Evolutionary conservation across 1,140 invertebrate genomes (phyloP), one percentile per base, ranked within the genome.

Genomic region (Nasonia vitripennis): DNA sequence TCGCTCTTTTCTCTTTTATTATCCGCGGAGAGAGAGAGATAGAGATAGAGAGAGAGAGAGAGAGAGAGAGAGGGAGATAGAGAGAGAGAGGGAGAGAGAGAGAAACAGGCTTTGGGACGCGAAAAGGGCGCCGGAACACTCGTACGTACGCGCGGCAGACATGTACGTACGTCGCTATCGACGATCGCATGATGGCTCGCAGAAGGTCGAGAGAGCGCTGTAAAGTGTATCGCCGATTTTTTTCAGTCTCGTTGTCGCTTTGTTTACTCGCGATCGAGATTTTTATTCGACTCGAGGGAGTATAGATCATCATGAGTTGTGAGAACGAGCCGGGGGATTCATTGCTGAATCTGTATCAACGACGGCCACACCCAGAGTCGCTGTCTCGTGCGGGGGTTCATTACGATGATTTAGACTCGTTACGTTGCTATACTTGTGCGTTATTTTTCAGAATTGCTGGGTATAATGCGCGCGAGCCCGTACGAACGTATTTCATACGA

Each of bases 51-150:
- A 27, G 27, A 27, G 27, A 27, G 27, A 27, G 27, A 27, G 27
- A 27, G 27, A 27, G 27, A 27, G 27, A 27, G 27, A 27, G 27
- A 27, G 27, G 1, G 27, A 27, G 27, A 27, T 0, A 27, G 0
- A 27, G 27, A 27, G 27, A 27, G 27, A 27, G 27, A 27, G 68
- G 31, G 77, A 51, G 2, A n/a, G 27, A 11, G 23, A 34, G 2
- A 27, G 31, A 77, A 83, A 83, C 81, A 83, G 73, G 73, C 81
- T 55, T 77, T 77, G 73, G 73, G 27, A 83, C 31, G 73, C 14
- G 51, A 48, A 67, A 68, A 67, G 51, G 68, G 81, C 73, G 73
- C 81, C 14, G 55, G 31, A 77, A 83, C 81, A 77, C 31, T 7
- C 70, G 71, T 75, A 34, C 17, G 81, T 74, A 27, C 62, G 70